These are phyloP conservation scores for Podocnemis expansa DNA, from an alignment of 2,113 vertebrate species.

Conservation along the genomic window DNA sequence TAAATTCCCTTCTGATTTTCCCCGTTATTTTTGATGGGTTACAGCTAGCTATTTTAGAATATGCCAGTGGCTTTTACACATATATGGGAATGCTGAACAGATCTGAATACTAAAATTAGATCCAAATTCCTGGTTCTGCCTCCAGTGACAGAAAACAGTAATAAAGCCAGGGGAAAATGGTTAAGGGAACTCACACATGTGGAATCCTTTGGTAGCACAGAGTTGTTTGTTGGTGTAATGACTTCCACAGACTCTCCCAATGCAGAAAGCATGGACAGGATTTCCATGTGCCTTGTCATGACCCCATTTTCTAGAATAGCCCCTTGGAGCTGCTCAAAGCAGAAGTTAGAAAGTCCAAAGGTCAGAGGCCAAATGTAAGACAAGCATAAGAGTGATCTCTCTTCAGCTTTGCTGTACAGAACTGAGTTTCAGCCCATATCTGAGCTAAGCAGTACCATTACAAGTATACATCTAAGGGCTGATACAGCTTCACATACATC, in stretches of 20 bases:
- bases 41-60: not conserved
- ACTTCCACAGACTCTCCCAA: not conserved
- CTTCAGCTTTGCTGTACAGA: not conserved
- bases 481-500: not conserved
- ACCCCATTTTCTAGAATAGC: not conserved
- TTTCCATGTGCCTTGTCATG: not conserved
- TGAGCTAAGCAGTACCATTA: not conserved
- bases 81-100: not conserved
- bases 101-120: not conserved
- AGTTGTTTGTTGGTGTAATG: not conserved
- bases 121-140: not conserved
- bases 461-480: not conserved
- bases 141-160: not conserved
- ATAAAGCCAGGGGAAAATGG: not conserved
- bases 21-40: too few relatives aligned
- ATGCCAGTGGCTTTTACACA: not conserved
- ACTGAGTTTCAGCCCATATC: not conserved
- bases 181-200: not conserved
- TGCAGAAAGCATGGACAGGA: not conserved
- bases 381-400: not conserved
- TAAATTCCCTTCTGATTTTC: too few relatives aligned
- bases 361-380: not conserved
- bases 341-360: constrained; percentile 13
- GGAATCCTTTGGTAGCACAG: not conserved
- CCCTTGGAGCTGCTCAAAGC: not conserved